phyloP scores from a whole-genome alignment of 64 coral and sea anemone genomes.

The Hydrozoanthus tunicans region DNA sequence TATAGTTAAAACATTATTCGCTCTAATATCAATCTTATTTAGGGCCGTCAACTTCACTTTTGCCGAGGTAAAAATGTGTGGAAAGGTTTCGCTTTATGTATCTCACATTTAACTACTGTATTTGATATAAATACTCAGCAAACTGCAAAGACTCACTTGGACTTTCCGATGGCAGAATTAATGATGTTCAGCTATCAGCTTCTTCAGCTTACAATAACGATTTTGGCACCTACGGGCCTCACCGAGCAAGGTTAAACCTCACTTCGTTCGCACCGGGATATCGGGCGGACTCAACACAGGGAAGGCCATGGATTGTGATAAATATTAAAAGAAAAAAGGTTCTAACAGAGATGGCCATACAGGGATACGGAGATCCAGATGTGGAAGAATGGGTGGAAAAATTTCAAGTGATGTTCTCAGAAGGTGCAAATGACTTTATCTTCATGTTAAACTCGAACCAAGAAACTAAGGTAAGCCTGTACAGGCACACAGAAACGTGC shows the following conservation, averaged over 20 bases:
- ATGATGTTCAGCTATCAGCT: slow-evolving; percentile 55
- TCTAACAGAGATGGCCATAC: slow-evolving; percentile 70
- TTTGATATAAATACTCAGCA: not conserved
- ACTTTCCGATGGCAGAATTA: slow-evolving; percentile 54
- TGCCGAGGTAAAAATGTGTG: too few relatives aligned
- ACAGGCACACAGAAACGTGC: too few relatives aligned
- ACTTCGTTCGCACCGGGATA: slow-evolving; percentile 66
- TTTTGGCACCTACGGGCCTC: slow-evolving; percentile 62
- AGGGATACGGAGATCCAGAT: slow-evolving; percentile 59
- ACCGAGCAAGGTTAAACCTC: slow-evolving; percentile 71
- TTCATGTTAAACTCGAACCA: slow-evolving; percentile 44
- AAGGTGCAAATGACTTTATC: slow-evolving; percentile 32
- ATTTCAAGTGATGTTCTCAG: slow-evolving; percentile 51
- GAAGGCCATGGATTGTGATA: slow-evolving; percentile 46
- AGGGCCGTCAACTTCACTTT: too few relatives aligned
- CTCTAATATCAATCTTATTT: too few relatives aligned
- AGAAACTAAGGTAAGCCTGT: slow-evolving; percentile 13
- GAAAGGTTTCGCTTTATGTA: not conserved
- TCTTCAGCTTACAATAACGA: slow-evolving; percentile 32
- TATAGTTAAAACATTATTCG: not conserved
- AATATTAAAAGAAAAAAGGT: slow-evolving; percentile 40
- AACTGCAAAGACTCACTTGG: slow-evolving; percentile 51
- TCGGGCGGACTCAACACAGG: slow-evolving; percentile 25
- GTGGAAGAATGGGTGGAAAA: slow-evolving; percentile 41
- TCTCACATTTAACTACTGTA: not conserved